Evolutionary conservation across 2,113 vertebrate species (phyloP).

Genomic region (Mirounga angustirostris): DNA sequence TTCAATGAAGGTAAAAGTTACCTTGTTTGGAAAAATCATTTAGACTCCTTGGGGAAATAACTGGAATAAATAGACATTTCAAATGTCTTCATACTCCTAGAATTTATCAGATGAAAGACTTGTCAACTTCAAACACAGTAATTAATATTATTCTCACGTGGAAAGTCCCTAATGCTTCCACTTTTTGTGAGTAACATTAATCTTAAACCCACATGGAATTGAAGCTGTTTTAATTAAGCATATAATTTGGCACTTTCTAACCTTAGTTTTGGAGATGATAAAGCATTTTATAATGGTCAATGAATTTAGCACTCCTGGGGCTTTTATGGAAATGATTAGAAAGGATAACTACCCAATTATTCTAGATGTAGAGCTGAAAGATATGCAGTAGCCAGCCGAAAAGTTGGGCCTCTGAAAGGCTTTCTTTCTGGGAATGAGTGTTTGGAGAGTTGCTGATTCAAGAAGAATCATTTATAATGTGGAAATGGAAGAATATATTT

Average conservation of each 20-base stretch:
- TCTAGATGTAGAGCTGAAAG: constrained; percentile 18
- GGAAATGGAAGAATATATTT: neutral
- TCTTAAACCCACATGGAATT: constrained; percentile 62
- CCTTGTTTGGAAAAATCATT: constrained; percentile 31
- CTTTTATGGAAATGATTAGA: constrained; percentile 61
- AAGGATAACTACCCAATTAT: constrained; percentile 66
- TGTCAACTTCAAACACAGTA: constrained; percentile 27
- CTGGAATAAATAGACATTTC: neutral
- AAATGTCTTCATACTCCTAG: constrained; percentile 3
- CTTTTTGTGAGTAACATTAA: constrained; percentile 58
- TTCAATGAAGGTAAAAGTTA: constrained; percentile 23
- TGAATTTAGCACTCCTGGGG: constrained; percentile 52
- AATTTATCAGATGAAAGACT: constrained; percentile 60
- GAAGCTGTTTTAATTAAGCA: constrained; percentile 75
- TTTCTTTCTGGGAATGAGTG: constrained; percentile 20
- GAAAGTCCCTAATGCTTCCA: neutral
- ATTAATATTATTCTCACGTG: constrained; percentile 14
- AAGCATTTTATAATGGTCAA: constrained; percentile 70
- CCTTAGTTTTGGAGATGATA: constrained; percentile 65
- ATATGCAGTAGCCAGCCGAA: neutral
- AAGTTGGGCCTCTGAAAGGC: neutral
- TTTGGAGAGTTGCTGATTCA: constrained; percentile 52
- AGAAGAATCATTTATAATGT: constrained; percentile 19
- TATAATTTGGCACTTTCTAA: constrained; percentile 33
- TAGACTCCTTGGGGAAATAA: constrained; percentile 1